Evolutionary conservation across 2,888 invertebrate species (phyloP), one percentile per base, ranked within the genome.

Genomic region (Cephonodes hylas): DNA sequence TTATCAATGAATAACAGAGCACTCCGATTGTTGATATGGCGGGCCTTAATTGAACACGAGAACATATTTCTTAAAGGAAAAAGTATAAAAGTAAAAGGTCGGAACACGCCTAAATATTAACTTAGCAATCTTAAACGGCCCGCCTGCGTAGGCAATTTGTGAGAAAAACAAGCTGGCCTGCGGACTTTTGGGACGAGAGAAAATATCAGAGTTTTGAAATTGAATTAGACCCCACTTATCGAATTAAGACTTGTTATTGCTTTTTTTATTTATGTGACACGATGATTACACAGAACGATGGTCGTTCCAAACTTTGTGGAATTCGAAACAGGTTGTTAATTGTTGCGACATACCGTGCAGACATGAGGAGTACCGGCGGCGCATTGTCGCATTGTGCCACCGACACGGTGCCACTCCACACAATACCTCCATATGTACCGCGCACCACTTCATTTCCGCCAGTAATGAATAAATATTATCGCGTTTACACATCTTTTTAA

Each of bases 161-260:
- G 48, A 63, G 65, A 34, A 46, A 44, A 58, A 64, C 46, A 62
- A 45, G 57, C 31, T 58, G 46, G 56, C 45, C 63, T 58, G 59
- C 27, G 57, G 63, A 68, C 45, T 60, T 63, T 63, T 59, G 8
- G 45, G 25, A 44, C 53, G 18, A 63, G 62, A 66, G 53, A 60
- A 67, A 63, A 68, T 65, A 62, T 25, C 25, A 58, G 42, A 42
- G 62, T 66, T 62, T 68, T 63, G 59, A 48, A 69, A 72, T 70
- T 59, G 76, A 78, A 76, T 79, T 74, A 76, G 66, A 61, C 53
- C 44, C 64, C 63, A 75, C 75, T 80, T 76, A 79, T 75, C 66
- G 73, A 77, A 80, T 80, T 77, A 76, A 68, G 66, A 69, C 67
- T 66, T 72, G 72, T 63, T 69, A 63, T 68, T 70, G 67, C 65